Percentiles rank a stretch among this genome's conserved stretches.
These are phyloP conservation scores for Aradophagus sp. DNA, from an alignment of 1,140 invertebrate genomes.

Conservation along the genomic window DNA sequence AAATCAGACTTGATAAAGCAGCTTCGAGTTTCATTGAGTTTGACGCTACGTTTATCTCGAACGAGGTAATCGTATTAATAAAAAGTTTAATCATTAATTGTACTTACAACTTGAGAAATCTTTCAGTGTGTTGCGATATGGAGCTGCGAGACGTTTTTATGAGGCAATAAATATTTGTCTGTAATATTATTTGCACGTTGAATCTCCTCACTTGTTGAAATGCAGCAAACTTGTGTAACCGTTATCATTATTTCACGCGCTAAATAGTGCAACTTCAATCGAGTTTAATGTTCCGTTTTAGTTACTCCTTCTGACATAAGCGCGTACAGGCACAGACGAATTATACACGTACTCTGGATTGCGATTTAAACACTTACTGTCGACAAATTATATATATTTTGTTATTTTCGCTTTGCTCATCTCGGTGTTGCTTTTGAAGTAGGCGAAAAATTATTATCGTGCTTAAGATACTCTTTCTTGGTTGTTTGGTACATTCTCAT, in stretches of 20 bases:
- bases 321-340: slow-evolving; percentile 19
- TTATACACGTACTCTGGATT: slow-evolving; percentile 35
- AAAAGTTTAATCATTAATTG: slow-evolving; percentile 32
- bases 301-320: slow-evolving; percentile 12
- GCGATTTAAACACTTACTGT: slow-evolving; percentile 21
- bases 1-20: too few relatives aligned
- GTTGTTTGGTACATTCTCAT: too few relatives aligned
- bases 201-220: slow-evolving; percentile 43
- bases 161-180: slow-evolving; percentile 40
- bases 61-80: slow-evolving; percentile 21
- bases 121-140: slow-evolving; percentile 19
- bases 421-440: too few relatives aligned
- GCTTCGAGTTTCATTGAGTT: too few relatives aligned
- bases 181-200: slow-evolving; percentile 46
- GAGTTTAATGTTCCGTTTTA: slow-evolving; percentile 52
- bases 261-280: slow-evolving; percentile 57
- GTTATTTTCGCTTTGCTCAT: too few relatives aligned
- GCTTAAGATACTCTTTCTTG: too few relatives aligned
- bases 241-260: slow-evolving; percentile 54
- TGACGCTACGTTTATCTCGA: too few relatives aligned
- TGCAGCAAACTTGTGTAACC: slow-evolving; percentile 38
- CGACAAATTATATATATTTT: background rate
- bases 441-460: too few relatives aligned
- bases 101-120: slow-evolving; percentile 13
- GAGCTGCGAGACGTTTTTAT: slow-evolving; percentile 25